These are phyloP conservation scores for Ardeotis arabs DNA, from an alignment of 2,113 vertebrate species.

Conservation along the genomic window DNA sequence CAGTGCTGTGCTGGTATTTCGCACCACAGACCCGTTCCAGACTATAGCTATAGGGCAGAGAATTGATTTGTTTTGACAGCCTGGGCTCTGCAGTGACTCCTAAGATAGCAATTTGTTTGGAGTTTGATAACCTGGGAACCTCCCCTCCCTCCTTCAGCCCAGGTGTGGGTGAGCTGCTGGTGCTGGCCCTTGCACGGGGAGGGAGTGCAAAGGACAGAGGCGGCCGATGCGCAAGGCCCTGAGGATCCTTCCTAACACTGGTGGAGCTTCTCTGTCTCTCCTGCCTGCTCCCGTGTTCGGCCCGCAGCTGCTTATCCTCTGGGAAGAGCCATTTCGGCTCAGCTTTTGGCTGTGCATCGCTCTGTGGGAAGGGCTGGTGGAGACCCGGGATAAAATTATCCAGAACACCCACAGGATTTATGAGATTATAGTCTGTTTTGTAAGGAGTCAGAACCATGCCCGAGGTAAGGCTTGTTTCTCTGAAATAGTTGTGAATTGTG, in stretches of 20 bases:
- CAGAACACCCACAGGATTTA: not conserved
- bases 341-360: not conserved
- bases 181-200: not conserved
- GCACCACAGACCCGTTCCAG: not conserved
- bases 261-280: rapidly evolving
- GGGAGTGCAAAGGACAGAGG: not conserved
- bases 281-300: not conserved
- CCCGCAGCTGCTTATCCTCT: rapidly evolving
- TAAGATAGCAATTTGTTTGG: not conserved
- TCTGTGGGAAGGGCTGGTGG: not conserved
- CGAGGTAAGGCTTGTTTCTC: not conserved
- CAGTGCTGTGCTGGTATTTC: not conserved
- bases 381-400: slow-evolving; percentile 21
- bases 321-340: not conserved
- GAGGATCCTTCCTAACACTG: not conserved
- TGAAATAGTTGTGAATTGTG: not conserved
- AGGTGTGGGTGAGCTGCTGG: not conserved
- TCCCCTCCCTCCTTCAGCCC: not conserved
- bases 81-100: not conserved
- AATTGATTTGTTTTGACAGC: not conserved
- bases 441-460: not conserved
- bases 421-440: not conserved
- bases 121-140: not conserved
- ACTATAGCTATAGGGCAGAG: not conserved
- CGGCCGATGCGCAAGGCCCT: rapidly evolving